Evolutionary conservation across 92 coral and sea anemone species (phyloP).

Genomic region (Virgularia gustaviana): DNA sequence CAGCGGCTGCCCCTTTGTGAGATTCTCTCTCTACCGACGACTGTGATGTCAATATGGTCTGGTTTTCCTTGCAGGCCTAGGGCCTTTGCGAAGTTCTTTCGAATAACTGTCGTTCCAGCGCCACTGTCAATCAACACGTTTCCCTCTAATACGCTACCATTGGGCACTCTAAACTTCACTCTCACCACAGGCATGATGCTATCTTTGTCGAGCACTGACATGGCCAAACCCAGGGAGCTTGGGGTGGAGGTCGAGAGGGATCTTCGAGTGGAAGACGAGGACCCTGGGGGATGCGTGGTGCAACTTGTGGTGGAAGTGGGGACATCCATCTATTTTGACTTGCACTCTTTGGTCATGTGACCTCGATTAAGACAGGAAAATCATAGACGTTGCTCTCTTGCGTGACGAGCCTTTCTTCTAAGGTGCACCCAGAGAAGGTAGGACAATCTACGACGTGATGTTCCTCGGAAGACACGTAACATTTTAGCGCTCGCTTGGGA

Average conservation of each 20-base stretch:
- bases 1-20: too few relatives aligned
- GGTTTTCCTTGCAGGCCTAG: conserved; percentile 34
- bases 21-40: conserved; percentile 36
- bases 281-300: conserved; percentile 31
- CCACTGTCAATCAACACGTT: conserved; percentile 51
- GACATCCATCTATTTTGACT: conserved; percentile 34
- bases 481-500: background rate
- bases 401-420: too few relatives aligned
- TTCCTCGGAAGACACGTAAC: conserved; percentile 11
- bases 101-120: conserved; percentile 46
- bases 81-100: conserved; percentile 30
- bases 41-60: conserved; percentile 33
- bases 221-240: background rate
- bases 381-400: background rate
- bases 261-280: too few relatives aligned
- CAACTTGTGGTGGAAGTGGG: conserved; percentile 26
- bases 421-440: background rate
- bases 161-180: conserved; percentile 34
- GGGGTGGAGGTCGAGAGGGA: too few relatives aligned
- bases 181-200: conserved; percentile 47
- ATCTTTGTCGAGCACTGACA: conserved; percentile 25
- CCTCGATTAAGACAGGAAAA: conserved; percentile 20
- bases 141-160: conserved; percentile 43
- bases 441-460: conserved; percentile 45
- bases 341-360: conserved; percentile 40